Evolutionary conservation across 2,888 invertebrate genomes (phyloP), one percentile per base, ranked within the genome.

Genomic region (Pardosa pseudoannulata): DNA sequence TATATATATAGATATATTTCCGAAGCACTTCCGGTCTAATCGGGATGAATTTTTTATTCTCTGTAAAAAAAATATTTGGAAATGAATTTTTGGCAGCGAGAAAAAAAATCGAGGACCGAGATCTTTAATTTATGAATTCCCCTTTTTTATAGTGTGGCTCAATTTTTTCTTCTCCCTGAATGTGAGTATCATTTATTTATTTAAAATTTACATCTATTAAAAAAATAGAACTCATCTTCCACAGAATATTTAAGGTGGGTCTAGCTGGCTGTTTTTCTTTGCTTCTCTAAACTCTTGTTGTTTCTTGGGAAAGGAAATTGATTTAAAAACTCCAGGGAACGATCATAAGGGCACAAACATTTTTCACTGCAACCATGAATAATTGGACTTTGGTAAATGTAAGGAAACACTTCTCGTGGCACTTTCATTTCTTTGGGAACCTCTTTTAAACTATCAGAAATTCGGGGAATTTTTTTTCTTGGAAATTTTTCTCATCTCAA

Each of bases 171-270:
- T 23, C 56, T 5, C 11, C 19, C 56, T 19, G 67, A 32, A 67
- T 67, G 67, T 32, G n/a, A n/a, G 67, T 28, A 67, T 67, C 67
- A 67, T 67, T 67, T 67, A 67, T 67, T 67, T 67, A 67, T 67
- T 67, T 67, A n/a, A 67, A 67, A 67, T 67, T 67, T 36, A 67
- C 67, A 32, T 67, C 32, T 67, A 67, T 67, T 67, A 67, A 67
- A 67, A 65, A 65, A 29, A 62, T 13, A 27, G 62, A 62, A 62
- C 9, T 2, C 36, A 36, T 36, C 36, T 36, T 7, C 36, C 5
- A 6, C 13, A 46, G 16, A 23, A 56, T 56, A 11, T 23, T 56
- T 56, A 56, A 56, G 56, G 23, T 19, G 11, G 67, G 27, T n/a
- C 32, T 32, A 31, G 23, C 11, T 11, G 13, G 28, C 31, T 29